These are phyloP conservation scores for Scytalopus superciliaris DNA, from an alignment of 2,113 vertebrate species.

Conservation along the genomic window DNA sequence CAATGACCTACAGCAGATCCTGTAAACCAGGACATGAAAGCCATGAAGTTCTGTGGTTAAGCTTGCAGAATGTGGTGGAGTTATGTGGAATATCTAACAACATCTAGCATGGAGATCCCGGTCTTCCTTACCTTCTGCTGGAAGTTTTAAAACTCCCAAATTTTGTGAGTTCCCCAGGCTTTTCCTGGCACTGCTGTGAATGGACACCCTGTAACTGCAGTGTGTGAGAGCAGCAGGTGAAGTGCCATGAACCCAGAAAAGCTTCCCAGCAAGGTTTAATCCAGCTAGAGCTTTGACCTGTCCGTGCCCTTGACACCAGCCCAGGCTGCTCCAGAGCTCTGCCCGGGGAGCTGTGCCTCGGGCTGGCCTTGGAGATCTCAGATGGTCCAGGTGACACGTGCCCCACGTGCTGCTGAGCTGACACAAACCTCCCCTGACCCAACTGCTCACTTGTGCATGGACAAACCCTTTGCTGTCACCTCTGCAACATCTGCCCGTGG, in stretches of 20 bases:
- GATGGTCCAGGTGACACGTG: not conserved
- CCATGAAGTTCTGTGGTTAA: not conserved
- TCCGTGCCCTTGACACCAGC: not conserved
- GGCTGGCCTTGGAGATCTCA: not conserved
- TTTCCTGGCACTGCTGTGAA: not conserved
- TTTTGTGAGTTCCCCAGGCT: not conserved
- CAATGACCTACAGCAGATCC: not conserved
- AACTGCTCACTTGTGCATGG: not conserved
- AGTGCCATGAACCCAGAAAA: not conserved
- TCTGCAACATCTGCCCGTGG: not conserved
- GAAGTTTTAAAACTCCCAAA: not conserved
- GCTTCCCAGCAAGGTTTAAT: not conserved
- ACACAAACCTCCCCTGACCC: not conserved
- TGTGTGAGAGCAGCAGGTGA: not conserved
- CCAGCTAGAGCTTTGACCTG: not conserved
- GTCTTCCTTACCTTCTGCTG: rapidly evolving
- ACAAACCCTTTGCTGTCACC: not conserved
- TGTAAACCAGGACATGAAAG: not conserved
- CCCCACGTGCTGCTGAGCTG: not conserved
- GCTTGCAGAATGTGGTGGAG: not conserved
- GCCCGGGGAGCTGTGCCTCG: not conserved
- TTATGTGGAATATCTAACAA: not conserved
- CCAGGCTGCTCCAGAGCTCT: not conserved
- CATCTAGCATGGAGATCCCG: not conserved
- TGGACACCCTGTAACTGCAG: not conserved